Evolutionary conservation across 2,888 invertebrate species (phyloP), one percentile per base, ranked within the genome.

Genomic region (Lithophane semibrunnea): DNA sequence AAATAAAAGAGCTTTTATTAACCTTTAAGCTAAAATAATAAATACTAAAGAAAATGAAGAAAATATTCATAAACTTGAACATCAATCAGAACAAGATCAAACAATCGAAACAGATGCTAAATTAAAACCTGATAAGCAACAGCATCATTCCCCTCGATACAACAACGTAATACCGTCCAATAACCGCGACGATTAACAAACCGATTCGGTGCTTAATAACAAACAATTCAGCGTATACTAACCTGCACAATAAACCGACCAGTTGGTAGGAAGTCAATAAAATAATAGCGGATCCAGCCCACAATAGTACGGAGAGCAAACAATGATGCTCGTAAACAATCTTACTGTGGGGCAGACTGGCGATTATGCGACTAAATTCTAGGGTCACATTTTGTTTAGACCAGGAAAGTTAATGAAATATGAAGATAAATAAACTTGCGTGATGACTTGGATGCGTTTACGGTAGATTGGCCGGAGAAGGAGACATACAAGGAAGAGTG

Each of bases 211-310:
- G 83, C 77, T 84, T 84, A 88, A 88, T 86, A 87, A 83, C 87
- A 90, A 89, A 91, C 89, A 88, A 89, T 91, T 86, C 75, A 75
- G 60, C 58, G 73, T 73, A 69, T 82, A 83, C 84, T 84, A 87
- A 84, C 86, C 82, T 89, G 88, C 82, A 90, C 89, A 91, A 91
- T 92, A 91, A 92, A 90, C 90, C 88, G 88, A 89, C 89, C 90
- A 90, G 92, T 92, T 91, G 89, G 92, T 92, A 93, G 94, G 93
- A 93, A 94, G 93, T 94, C 94, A 94, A 94, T 94, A 94, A 94
- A 93, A 93, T 92, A 94, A 92, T 93, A 91, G 91, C 88, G 90
- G 89, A 90, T 91, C 88, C 90, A 87, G 84, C 85, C 85, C 90
- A 86, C 89, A 90, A 92, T 92, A 92, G 92, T 89, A 89, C 88